Evolutionary conservation across 1,140 invertebrate genomes (phyloP).

Genomic region (Eriosoma lanigerum): DNA sequence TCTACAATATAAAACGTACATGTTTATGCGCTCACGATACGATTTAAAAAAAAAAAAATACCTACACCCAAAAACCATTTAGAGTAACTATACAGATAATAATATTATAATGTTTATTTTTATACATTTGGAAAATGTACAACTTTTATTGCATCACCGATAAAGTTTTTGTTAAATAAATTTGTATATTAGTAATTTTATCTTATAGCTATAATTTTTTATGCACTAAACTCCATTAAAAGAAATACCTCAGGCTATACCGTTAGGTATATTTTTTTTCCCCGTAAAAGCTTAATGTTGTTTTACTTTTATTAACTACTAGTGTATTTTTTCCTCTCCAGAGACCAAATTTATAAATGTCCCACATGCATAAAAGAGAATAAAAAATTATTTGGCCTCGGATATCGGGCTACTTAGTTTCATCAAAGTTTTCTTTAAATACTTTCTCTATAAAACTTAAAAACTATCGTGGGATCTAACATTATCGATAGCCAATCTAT

Average conservation of each 20-base stretch:
- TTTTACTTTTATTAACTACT: constrained; percentile 31
- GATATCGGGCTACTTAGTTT: constrained; percentile 1
- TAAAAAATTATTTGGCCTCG: constrained; percentile 4
- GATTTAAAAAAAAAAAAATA: no score
- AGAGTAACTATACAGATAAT: no score
- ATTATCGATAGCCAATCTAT: neutral
- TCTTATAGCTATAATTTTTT: constrained; percentile 26
- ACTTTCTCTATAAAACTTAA: constrained; percentile 20
- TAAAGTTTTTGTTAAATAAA: constrained; percentile 13
- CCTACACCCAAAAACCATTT: no score
- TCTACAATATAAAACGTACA: no score
- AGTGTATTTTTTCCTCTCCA: constrained; percentile 19
- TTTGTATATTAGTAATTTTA: constrained; percentile 28
- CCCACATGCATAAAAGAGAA: constrained; percentile 22
- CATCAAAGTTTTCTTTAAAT: constrained; percentile 8
- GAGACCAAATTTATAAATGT: constrained; percentile 25
- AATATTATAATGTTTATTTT: no score
- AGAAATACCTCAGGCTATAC: constrained; percentile 12
- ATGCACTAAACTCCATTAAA: constrained; percentile 18
- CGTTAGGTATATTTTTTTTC: neutral
- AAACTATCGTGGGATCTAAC: neutral
- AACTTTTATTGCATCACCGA: neutral
- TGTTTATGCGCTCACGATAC: no score
- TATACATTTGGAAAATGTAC: no score
- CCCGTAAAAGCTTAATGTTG: constrained; percentile 22